phyloP scores from a whole-genome alignment of 1,140 invertebrate genomes.

The Achroia grisella region DNA sequence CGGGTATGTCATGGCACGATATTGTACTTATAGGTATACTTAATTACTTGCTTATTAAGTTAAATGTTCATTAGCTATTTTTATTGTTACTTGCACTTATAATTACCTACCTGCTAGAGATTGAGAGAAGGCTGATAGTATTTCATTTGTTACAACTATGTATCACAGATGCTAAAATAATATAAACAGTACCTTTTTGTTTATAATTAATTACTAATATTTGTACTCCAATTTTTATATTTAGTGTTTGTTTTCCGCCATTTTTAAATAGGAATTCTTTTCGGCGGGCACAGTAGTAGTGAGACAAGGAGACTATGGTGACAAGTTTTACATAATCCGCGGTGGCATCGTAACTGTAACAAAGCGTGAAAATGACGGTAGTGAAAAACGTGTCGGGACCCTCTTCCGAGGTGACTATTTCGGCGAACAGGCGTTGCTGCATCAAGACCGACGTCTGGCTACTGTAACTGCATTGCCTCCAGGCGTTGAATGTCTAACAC shows the following conservation, averaged over 20 bases:
- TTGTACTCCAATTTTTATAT: no score
- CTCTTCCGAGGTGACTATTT: conserved; percentile 85
- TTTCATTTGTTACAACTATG: no score
- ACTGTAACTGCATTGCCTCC: conserved; percentile 90
- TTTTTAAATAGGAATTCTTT: conserved; percentile 82
- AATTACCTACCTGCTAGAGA: no score
- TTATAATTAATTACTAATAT: no score
- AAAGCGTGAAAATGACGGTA: conserved; percentile 75
- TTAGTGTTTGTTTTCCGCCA: background rate
- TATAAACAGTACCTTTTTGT: no score
- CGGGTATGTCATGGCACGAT: conserved; percentile 83
- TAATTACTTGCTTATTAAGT: no score
- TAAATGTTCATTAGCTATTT: no score
- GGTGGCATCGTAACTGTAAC: conserved; percentile 90
- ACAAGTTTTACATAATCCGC: conserved; percentile 97
- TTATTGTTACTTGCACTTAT: no score
- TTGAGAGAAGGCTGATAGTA: no score
- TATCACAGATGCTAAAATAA: no score
- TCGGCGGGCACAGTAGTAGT: conserved; percentile 89
- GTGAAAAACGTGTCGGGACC: conserved; percentile 76
- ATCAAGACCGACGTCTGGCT: conserved; percentile 89
- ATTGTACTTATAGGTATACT: no score
- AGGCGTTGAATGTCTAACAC: conserved; percentile 91
- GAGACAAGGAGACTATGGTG: conserved; percentile 93
- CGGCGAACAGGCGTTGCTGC: conserved; percentile 85